phyloP scores from a whole-genome alignment of 2,888 invertebrate genomes.

The Thumatha senex region DNA sequence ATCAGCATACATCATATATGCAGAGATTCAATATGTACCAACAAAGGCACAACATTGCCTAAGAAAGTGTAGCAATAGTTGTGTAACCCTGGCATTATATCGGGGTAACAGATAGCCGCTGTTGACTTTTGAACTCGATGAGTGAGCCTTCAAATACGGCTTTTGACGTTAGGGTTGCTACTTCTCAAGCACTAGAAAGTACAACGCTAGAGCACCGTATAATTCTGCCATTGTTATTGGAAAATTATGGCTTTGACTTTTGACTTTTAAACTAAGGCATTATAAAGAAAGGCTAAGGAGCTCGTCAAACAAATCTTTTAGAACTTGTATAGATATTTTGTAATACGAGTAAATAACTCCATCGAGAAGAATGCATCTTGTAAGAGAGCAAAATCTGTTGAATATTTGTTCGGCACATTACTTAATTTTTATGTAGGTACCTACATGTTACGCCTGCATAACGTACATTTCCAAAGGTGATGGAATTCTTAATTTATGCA shows the following conservation, averaged over 20 bases:
- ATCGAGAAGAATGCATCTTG: background rate
- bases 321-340: no score
- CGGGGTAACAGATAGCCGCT: constrained; percentile 62
- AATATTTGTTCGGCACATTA: no score
- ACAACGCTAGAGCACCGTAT: no score
- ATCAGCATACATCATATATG: background rate
- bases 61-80: constrained; percentile 54
- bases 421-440: no score
- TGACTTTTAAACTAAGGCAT: background rate
- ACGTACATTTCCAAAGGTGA: no score
- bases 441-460: no score
- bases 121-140: constrained; percentile 79
- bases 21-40: constrained; percentile 23
- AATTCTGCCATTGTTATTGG: no score
- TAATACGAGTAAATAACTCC: no score
- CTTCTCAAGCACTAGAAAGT: constrained; percentile 6
- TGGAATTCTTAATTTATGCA: no score
- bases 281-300: background rate
- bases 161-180: constrained; percentile 25
- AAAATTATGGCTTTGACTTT: constrained; percentile 2
- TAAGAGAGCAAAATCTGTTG: background rate
- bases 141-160: constrained; percentile 69
- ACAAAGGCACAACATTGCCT: constrained; percentile 17
- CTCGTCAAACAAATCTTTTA: background rate
- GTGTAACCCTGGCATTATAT: constrained; percentile 55